Conservation (phyloP, 1,140 invertebrate genomes). For the Matsumurasca onukii region DNA sequence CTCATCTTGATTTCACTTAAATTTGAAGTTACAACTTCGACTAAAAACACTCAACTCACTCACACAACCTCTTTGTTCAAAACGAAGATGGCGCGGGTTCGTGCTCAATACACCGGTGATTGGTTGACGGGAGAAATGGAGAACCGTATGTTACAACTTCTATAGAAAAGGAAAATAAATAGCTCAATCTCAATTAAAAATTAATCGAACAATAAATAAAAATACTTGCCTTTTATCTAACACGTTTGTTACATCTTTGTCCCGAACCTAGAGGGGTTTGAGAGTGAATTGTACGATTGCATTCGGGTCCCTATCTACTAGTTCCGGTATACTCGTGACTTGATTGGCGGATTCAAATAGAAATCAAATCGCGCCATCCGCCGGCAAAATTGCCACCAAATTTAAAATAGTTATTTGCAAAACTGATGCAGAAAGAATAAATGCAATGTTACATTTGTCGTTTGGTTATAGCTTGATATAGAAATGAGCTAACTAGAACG, state of each 20-base stretch:
- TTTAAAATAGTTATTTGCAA: too few species aligned
- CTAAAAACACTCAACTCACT: constrained; percentile 41
- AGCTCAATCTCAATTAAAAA: constrained; percentile 31
- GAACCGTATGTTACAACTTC: constrained; percentile 20
- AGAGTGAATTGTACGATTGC: constrained; percentile 50
- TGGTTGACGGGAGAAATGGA: constrained; percentile 51
- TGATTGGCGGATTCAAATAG: constrained; percentile 18
- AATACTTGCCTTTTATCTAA: constrained; percentile 18
- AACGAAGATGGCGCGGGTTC: constrained; percentile 79
- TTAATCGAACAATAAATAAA: constrained; percentile 28
- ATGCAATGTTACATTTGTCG: too few species aligned
- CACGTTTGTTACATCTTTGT: constrained; percentile 29
- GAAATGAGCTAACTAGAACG: too few species aligned
- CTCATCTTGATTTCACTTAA: constrained; percentile 70
- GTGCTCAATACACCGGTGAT: constrained; percentile 57
- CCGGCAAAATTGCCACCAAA: neutral
- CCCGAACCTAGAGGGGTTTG: constrained; percentile 54
- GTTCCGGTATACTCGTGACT: neutral
- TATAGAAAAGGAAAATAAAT: constrained; percentile 18
- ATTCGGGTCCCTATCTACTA: constrained; percentile 51
- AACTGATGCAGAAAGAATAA: too few species aligned
- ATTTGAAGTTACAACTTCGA: constrained; percentile 39
- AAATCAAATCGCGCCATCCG: constrained; percentile 2
- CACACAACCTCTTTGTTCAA: constrained; percentile 64
- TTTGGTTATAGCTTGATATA: too few species aligned